Evolutionary conservation across 2,888 invertebrate species (phyloP).

Genomic region (Rhingia rostrata): DNA sequence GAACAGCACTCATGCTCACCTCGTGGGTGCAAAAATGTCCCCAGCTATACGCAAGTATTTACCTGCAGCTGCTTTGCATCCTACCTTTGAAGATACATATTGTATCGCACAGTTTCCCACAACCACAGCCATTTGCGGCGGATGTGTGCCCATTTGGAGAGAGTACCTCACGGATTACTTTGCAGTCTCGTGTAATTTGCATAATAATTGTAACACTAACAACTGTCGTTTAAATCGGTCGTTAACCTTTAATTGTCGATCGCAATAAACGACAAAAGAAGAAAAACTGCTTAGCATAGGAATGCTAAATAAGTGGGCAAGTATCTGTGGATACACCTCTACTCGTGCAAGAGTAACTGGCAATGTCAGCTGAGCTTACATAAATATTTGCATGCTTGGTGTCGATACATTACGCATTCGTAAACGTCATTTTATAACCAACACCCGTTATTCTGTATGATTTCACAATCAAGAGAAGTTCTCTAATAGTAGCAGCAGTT

Average conservation of each 20-base stretch:
- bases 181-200: slow-evolving; percentile 10
- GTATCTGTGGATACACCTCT: background rate
- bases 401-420: background rate
- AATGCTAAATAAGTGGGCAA: slow-evolving; percentile 14
- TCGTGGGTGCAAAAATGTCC: too few species aligned
- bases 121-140: background rate
- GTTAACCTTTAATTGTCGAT: slow-evolving; percentile 25
- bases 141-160: background rate
- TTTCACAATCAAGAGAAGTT: too few species aligned
- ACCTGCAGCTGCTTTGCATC: too few species aligned
- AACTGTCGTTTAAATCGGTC: slow-evolving; percentile 25
- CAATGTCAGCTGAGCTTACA: slow-evolving; percentile 50
- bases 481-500: too few species aligned
- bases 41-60: too few species aligned
- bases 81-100: too few species aligned
- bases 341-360: slow-evolving; percentile 9
- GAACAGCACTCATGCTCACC: too few species aligned
- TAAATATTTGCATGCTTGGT: slow-evolving; percentile 34
- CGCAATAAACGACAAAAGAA: background rate
- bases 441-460: too few species aligned
- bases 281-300: slow-evolving; percentile 7
- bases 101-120: too few species aligned
- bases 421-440: too few species aligned
- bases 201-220: slow-evolving; percentile 22
- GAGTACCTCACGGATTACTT: background rate